Percentiles rank a stretch among this genome's conserved stretches.
Conservation (phyloP, 2,113 vertebrate species). For the Prunella fulvescens region DNA sequence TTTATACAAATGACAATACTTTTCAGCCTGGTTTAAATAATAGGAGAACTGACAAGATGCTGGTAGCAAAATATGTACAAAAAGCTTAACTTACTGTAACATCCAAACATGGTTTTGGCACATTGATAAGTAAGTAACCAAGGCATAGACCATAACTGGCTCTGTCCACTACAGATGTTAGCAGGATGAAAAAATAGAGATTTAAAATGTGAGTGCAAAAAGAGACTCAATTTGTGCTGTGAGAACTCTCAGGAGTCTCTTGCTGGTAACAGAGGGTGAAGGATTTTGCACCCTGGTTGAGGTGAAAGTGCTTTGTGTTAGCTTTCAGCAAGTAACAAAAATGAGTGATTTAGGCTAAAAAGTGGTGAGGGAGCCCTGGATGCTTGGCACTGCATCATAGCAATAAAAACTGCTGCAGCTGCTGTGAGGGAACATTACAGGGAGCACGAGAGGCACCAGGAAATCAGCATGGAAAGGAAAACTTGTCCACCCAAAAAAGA, state of each 20-base stretch:
- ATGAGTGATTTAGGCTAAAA: neutral
- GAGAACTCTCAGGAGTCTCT: neutral
- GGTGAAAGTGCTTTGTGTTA: neutral
- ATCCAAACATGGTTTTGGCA: neutral
- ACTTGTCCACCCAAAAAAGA: neutral
- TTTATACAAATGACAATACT: neutral
- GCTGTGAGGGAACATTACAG: rapidly evolving
- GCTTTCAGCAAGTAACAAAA: neutral
- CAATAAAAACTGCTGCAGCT: neutral
- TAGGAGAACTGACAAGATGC: neutral
- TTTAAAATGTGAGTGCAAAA: neutral
- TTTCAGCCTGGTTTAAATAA: neutral
- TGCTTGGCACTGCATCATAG: neutral
- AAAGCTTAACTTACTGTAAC: neutral
- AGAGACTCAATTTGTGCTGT: neutral
- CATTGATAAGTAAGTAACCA: neutral
- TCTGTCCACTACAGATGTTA: neutral
- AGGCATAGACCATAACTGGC: neutral
- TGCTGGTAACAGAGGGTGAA: neutral
- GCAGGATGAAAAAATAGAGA: rapidly evolving
- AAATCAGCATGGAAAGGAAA: neutral
- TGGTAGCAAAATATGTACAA: neutral
- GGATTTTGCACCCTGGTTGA: neutral
- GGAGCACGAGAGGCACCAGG: neutral
- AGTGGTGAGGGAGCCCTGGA: neutral